Conservation (phyloP, 2,113 vertebrate genomes). For the Rhea pennata region DNA sequence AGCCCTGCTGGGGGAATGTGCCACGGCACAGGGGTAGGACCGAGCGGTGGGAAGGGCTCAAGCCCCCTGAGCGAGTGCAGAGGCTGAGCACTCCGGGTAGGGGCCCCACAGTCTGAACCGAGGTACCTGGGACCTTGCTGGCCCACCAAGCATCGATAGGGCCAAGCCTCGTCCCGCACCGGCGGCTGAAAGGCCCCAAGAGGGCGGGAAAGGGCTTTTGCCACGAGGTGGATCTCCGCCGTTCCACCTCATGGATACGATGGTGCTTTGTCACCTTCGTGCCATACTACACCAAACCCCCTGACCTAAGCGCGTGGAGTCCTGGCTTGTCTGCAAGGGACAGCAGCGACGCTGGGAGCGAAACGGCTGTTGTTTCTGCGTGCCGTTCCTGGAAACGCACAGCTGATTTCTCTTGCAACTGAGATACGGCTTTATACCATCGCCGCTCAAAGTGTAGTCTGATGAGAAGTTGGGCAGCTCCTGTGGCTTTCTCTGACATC, state of each 20-base stretch:
- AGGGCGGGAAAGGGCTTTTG: too few relatives aligned
- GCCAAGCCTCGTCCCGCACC: background rate
- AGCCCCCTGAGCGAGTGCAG: accelerated
- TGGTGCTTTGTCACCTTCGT: accelerated
- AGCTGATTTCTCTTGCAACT: background rate
- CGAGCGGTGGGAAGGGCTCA: accelerated
- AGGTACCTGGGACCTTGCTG: background rate
- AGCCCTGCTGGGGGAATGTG: accelerated
- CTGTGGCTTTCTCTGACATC: background rate
- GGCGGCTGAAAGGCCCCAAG: too few relatives aligned
- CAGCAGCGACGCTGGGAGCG: background rate
- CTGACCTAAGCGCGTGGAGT: background rate
- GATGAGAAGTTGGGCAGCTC: background rate
- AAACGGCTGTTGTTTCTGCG: background rate
- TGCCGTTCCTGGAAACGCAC: background rate
- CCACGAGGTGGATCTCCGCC: too few relatives aligned
- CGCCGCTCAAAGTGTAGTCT: background rate
- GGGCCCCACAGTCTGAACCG: background rate
- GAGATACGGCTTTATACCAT: accelerated
- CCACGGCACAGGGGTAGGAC: background rate
- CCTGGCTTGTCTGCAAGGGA: background rate
- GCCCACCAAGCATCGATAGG: accelerated
- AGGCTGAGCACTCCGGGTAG: too few relatives aligned
- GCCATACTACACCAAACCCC: background rate
- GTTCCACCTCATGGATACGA: background rate